Evolutionary conservation across 2,888 invertebrate genomes (phyloP).

Genomic region (Lithosia quadra): DNA sequence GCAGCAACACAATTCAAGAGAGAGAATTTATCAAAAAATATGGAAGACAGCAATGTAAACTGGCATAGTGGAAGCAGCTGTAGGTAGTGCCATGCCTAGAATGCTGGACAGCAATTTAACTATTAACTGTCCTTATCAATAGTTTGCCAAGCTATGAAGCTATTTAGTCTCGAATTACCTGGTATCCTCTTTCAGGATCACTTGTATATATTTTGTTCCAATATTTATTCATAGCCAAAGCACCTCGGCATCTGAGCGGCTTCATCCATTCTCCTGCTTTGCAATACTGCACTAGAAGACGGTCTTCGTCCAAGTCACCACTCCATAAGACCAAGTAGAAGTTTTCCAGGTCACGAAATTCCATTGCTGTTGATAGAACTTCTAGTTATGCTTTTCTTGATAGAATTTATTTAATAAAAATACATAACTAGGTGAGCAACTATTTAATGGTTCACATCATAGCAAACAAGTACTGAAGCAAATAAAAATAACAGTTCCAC

Average conservation of each 20-base stretch:
- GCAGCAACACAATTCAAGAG: neutral
- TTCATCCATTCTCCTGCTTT: conserved; percentile 84
- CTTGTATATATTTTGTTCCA: conserved; percentile 91
- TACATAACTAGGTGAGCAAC: too few relatives aligned
- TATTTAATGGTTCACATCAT: too few relatives aligned
- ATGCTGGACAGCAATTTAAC: too few relatives aligned
- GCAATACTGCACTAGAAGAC: conserved; percentile 89
- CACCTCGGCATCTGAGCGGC: conserved; percentile 89
- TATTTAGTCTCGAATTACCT: conserved; percentile 62
- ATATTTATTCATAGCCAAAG: conserved; percentile 89
- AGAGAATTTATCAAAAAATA: too few relatives aligned
- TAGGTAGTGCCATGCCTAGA: too few relatives aligned
- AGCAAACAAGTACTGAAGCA: too few relatives aligned
- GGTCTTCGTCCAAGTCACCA: conserved; percentile 92
- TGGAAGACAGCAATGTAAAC: too few relatives aligned
- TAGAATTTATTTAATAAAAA: too few relatives aligned
- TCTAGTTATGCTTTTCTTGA: too few relatives aligned
- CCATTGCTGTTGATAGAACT: conserved; percentile 85
- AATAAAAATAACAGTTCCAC: too few relatives aligned
- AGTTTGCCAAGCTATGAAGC: neutral
- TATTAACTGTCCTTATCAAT: too few relatives aligned
- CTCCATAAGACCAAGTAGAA: conserved; percentile 93
- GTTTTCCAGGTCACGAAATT: conserved; percentile 89
- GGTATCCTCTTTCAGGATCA: conserved; percentile 88
- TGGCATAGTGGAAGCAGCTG: too few relatives aligned